These are phyloP conservation scores for Pseudomugil gertrudae DNA, from an alignment of 2,797 vertebrate genomes.

Conservation along the genomic window DNA sequence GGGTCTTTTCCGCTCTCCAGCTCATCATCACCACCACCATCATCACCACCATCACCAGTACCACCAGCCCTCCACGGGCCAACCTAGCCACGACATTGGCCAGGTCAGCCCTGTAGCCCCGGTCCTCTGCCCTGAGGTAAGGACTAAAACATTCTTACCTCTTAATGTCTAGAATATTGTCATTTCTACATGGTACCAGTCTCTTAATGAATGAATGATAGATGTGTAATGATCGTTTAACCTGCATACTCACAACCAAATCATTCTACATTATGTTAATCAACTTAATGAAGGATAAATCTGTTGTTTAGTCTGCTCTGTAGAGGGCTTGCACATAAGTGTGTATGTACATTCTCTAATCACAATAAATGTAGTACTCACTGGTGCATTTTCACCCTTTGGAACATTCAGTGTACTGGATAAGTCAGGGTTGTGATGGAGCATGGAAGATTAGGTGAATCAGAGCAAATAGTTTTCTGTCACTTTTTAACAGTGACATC, in stretches of 20 bases:
- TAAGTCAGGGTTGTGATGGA: neutral
- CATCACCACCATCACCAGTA: constrained; percentile 67
- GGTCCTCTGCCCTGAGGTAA: constrained; percentile 89
- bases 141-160: constrained; percentile 20
- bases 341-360: constrained; percentile 29
- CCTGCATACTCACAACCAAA: constrained; percentile 28
- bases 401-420: neutral
- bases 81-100: constrained; percentile 78
- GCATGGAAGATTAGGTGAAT: constrained; percentile 25
- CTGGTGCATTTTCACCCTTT: constrained; percentile 9
- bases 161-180: neutral
- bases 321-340: constrained; percentile 12
- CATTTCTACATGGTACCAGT: constrained; percentile 5
- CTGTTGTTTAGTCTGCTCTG: constrained; percentile 38
- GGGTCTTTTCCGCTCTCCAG: constrained; percentile 86
- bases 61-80: constrained; percentile 81
- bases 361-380: constrained; percentile 49
- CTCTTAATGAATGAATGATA: constrained; percentile 34
- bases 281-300: constrained; percentile 49
- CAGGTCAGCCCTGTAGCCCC: constrained; percentile 81
- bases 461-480: neutral
- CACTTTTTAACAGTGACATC: constrained; percentile 30
- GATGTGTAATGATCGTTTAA: constrained; percentile 32
- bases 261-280: constrained; percentile 52
- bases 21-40: constrained; percentile 67